Evolutionary conservation across 2,113 vertebrate genomes (phyloP), one percentile per base, ranked within the genome.

Genomic region (Lathamus discolor): DNA sequence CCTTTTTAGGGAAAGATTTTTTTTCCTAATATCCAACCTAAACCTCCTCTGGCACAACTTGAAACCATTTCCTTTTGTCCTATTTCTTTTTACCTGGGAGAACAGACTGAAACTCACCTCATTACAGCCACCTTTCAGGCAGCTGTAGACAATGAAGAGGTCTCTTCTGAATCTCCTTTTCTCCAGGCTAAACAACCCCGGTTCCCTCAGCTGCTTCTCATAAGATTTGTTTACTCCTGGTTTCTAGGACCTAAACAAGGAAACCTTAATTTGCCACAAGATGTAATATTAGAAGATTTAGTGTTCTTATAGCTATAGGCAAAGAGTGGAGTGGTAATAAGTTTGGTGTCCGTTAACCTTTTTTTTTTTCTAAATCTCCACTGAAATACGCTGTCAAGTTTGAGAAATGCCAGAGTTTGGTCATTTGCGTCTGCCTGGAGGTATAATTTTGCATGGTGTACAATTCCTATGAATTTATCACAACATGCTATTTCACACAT

Each of bases 361-460:
- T 78, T 83, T 66, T 66, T 39, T 43, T 73, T 6, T 19, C 63
- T 91, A 92, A 92, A 92, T 83, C 61, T 92, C 80, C 24, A 28
- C 82, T 86, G 85, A 95, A 97, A 97, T 93, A 90, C 95, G 91
- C 83, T 96, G 97, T 96, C 94, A 88, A 76, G 80, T 94, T 88
- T 95, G 88, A 97, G 85, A 97, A 96, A 97, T 95, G 92, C 89
- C 96, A 96, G 73, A n/a, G 78, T 90, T 95, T 94, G 94, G 94
- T 82, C 95, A 97, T 95, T 74, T 80, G 74, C 84, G 46, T 72
- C 87, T 88, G 81, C 94, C 91, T 55, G 7, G 91, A 91, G 88
- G 90, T 79, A 55, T 88, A 88, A 93, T 95, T 96, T 83, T 90
- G 91, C 93, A 95, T 68, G 94, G 72, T 20, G n/a, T 44, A 80